These are phyloP conservation scores for Pseudobourletiella spinata DNA, from an alignment of 1,140 invertebrate species.

Conservation along the genomic window DNA sequence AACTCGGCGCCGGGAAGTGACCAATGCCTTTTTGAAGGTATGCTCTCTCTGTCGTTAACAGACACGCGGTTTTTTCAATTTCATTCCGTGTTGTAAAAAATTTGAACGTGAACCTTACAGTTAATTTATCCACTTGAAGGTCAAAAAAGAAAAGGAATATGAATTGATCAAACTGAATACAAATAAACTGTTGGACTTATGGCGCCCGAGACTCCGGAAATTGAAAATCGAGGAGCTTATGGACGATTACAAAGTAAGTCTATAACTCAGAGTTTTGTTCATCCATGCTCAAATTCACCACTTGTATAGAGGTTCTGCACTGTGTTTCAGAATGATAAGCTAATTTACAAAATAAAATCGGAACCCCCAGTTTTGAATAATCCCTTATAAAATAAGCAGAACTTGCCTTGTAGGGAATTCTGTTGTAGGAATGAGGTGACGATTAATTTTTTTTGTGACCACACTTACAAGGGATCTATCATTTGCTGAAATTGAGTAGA, in stretches of 20 bases:
- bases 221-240: conserved; percentile 31
- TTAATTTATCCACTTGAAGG: conserved; percentile 5
- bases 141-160: conserved; percentile 35
- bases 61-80: too few species aligned
- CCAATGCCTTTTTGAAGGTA: conserved; percentile 6
- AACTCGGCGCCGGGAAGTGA: neutral
- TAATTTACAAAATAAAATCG: too few species aligned
- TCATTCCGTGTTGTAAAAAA: neutral
- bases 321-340: conserved; percentile 33
- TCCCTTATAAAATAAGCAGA: too few species aligned
- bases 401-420: too few species aligned
- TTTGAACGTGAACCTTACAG: too few species aligned
- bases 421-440: too few species aligned
- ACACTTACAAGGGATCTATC: too few species aligned
- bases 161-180: conserved; percentile 29
- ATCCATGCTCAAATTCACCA: neutral
- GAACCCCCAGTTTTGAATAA: too few species aligned
- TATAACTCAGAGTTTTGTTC: neutral
- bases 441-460: too few species aligned
- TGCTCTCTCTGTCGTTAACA: too few species aligned
- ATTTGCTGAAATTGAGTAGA: too few species aligned
- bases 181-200: conserved; percentile 33
- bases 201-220: conserved; percentile 32
- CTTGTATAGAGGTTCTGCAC: conserved; percentile 16
- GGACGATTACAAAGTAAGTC: conserved; percentile 28